Evolutionary conservation across 2,113 vertebrate species (phyloP).

Genomic region (Malurus cyaneus): DNA sequence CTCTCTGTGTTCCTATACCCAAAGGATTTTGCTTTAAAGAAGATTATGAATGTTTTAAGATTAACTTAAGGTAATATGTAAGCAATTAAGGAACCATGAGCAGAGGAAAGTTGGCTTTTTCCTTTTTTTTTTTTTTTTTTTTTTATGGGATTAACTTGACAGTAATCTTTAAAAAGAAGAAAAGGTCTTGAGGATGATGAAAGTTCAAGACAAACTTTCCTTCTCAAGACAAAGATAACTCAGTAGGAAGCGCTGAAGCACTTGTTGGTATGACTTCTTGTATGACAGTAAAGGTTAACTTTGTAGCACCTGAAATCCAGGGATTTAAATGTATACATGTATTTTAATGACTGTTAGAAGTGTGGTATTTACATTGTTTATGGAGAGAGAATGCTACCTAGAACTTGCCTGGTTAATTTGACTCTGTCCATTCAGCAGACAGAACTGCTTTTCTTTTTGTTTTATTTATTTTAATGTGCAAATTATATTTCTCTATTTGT

Average conservation of each 20-base stretch:
- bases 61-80: constrained; percentile 34
- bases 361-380: not conserved
- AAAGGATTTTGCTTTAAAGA: constrained; percentile 52
- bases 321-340: not conserved
- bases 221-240: not conserved
- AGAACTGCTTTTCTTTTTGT: not conserved
- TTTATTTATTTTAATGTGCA: not conserved
- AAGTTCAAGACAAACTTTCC: not conserved
- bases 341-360: not conserved
- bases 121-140: too few species aligned
- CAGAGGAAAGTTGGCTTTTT: not conserved
- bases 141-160: not conserved
- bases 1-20: not conserved
- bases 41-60: constrained; percentile 49
- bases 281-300: not conserved
- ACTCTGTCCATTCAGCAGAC: not conserved
- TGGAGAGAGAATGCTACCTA: not conserved
- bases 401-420: not conserved
- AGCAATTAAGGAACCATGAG: constrained; percentile 26
- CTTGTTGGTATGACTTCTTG: not conserved
- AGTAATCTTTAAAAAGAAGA: not conserved
- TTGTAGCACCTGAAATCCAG: not conserved
- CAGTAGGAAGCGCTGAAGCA: not conserved
- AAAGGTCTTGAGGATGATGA: not conserved
- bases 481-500: not conserved